Conservation (phyloP, 2,888 invertebrate genomes). For the Drosophila macrothrix region DNA sequence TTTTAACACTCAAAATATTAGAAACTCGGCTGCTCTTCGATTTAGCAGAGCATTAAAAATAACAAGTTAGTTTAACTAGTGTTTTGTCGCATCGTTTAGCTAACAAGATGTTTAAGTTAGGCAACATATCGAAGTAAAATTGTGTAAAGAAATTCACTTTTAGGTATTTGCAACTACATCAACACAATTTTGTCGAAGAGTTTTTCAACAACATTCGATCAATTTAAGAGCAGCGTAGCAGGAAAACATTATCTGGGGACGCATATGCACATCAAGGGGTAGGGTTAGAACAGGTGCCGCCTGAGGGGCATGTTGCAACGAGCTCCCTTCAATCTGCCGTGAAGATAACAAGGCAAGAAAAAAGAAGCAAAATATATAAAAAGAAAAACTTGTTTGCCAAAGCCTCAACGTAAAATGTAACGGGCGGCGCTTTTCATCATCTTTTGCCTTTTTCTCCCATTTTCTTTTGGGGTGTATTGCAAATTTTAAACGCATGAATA, state of each 20-base stretch:
- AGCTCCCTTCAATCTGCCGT: conserved; percentile 57
- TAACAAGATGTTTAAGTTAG: neutral
- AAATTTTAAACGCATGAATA: conserved; percentile 78
- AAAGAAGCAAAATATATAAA: conserved; percentile 6
- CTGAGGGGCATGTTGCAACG: conserved; percentile 25
- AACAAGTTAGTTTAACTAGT: neutral
- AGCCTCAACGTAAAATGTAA: conserved; percentile 69
- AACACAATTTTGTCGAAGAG: neutral
- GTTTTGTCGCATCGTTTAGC: neutral
- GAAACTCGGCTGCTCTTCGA: neutral
- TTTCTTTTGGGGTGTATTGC: conserved; percentile 68
- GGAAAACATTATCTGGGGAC: neutral
- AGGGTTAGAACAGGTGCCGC: conserved; percentile 56
- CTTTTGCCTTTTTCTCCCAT: conserved; percentile 31
- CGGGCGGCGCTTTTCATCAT: conserved; percentile 70
- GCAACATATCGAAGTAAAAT: neutral
- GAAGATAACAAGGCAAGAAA: conserved; percentile 39
- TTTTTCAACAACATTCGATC: neutral
- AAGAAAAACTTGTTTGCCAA: conserved; percentile 55
- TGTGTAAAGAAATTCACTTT: neutral
- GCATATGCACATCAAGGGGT: conserved; percentile 2
- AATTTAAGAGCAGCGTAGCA: neutral
- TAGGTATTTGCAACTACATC: neutral
- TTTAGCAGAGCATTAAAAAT: neutral
- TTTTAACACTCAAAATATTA: too few relatives aligned